Evolutionary conservation across 1,140 invertebrate species (phyloP).

Genomic region (Drosophila navojoa): DNA sequence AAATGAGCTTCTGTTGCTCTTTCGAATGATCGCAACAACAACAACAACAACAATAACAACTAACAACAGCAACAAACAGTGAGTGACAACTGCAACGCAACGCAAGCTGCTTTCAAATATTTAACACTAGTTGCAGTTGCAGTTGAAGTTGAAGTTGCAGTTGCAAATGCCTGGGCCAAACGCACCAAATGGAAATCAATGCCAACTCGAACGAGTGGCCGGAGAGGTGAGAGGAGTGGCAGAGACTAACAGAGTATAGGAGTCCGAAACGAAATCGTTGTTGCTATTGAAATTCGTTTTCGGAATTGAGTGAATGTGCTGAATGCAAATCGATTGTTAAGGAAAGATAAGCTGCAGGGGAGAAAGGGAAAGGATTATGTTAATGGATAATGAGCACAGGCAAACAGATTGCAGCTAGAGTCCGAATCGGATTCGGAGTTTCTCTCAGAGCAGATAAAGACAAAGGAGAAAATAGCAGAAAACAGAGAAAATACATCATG

Average conservation of each 20-base stretch:
- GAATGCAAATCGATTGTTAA: no score
- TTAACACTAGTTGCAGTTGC: constrained; percentile 58
- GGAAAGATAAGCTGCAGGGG: no score
- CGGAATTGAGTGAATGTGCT: no score
- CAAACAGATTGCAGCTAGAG: no score
- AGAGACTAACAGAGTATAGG: no score
- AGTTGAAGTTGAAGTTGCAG: background rate
- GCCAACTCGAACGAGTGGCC: constrained; percentile 51
- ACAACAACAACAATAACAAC: constrained; percentile 9
- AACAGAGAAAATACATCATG: no score
- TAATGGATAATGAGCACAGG: no score
- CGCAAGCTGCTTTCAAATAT: constrained; percentile 72
- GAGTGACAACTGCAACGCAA: constrained; percentile 75
- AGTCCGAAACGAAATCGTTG: background rate
- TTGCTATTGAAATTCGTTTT: no score
- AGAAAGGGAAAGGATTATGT: no score
- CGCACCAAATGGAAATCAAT: constrained; percentile 70
- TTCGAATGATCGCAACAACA: constrained; percentile 54
- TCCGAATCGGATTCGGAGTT: no score
- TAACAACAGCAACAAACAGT: constrained; percentile 19
- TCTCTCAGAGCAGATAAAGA: no score
- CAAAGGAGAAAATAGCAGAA: no score
- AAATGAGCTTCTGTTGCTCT: constrained; percentile 79
- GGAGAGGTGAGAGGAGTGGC: background rate
- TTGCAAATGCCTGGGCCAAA: constrained; percentile 29